Percentiles rank a stretch among this genome's conserved stretches.
Conservation (phyloP, 2,797 vertebrate species). For the Synanceia verrucosa region DNA sequence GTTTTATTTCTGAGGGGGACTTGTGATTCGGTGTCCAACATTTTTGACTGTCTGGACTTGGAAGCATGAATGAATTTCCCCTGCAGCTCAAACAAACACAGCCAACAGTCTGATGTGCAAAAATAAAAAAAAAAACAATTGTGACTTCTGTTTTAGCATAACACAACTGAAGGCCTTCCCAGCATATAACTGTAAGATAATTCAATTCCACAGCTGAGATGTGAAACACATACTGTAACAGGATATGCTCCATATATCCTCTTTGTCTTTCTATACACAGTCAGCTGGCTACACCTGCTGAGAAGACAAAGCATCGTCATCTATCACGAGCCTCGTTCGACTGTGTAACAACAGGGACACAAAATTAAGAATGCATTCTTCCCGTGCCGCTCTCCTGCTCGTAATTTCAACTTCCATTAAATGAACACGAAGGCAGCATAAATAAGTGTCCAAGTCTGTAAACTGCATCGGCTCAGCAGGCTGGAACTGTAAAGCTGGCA, state of each 20-base stretch:
- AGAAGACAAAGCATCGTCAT: slow-evolving; percentile 52
- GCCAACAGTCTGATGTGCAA: slow-evolving; percentile 4
- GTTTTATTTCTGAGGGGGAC: slow-evolving; percentile 16
- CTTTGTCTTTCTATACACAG: slow-evolving; percentile 15
- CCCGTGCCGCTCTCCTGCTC: slow-evolving; percentile 5
- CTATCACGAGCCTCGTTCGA: slow-evolving; percentile 52
- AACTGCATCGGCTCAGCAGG: slow-evolving; percentile 23
- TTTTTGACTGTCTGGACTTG: slow-evolving; percentile 21
- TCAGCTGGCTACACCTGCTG: neutral
- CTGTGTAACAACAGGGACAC: slow-evolving; percentile 27
- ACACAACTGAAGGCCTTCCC: neutral
- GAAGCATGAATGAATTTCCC: slow-evolving; percentile 46
- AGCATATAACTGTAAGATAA: slow-evolving; percentile 5
- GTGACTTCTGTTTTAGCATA: neutral
- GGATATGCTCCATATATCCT: neutral
- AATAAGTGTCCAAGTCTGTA: slow-evolving; percentile 34
- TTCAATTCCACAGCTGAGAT: slow-evolving; percentile 21
- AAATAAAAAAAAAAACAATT: neutral
- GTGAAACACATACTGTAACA: slow-evolving; percentile 19
- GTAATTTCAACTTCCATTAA: slow-evolving; percentile 50
- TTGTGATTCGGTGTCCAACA: slow-evolving; percentile 34
- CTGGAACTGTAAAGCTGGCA: slow-evolving; percentile 12
- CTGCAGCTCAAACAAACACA: slow-evolving; percentile 29
- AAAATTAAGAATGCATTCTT: slow-evolving; percentile 59
- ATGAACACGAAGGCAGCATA: slow-evolving; percentile 21